phyloP scores from a whole-genome alignment of 2,888 invertebrate genomes.

The Protodeltote pygarga region DNA sequence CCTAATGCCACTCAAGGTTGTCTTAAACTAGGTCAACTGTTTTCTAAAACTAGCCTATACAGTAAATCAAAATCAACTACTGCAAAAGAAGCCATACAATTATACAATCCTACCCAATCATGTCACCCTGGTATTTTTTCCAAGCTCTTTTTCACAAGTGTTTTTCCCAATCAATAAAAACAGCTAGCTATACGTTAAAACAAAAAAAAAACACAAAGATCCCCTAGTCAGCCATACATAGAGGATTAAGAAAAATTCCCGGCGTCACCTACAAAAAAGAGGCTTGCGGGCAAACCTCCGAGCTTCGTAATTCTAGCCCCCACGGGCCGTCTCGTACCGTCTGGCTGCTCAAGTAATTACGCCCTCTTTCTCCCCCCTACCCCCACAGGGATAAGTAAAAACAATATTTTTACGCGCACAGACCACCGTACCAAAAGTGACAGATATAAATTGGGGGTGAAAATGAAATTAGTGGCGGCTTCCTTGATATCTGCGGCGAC shows the following conservation, averaged over 20 bases:
- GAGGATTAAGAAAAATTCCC: slow-evolving; percentile 75
- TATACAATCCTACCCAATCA: not conserved
- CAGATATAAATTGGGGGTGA: slow-evolving; percentile 83
- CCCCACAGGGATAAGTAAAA: slow-evolving; percentile 82
- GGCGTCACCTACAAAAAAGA: slow-evolving; percentile 72
- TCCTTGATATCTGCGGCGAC: slow-evolving; percentile 62
- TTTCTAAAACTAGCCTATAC: no score
- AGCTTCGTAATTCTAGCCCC: slow-evolving; percentile 68
- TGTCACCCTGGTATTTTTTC: slow-evolving; percentile 11
- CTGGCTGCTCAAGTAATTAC: slow-evolving; percentile 85
- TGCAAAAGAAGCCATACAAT: not conserved
- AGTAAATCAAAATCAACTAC: no score
- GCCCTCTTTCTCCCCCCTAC: slow-evolving; percentile 59
- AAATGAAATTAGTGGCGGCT: slow-evolving; percentile 80
- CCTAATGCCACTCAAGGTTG: no score
- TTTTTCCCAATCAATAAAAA: slow-evolving; percentile 30
- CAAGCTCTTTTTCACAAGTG: slow-evolving; percentile 16
- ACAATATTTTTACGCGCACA: slow-evolving; percentile 84
- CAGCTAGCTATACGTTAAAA: slow-evolving; percentile 25
- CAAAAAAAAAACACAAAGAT: slow-evolving; percentile 38
- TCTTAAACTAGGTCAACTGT: no score
- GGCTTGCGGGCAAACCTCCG: slow-evolving; percentile 65
- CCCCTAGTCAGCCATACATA: slow-evolving; percentile 43
- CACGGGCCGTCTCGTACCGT: slow-evolving; percentile 70
- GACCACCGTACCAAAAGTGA: slow-evolving; percentile 81